phyloP scores from a whole-genome alignment of 2,113 vertebrate species.

The Dolichotis patagonum region DNA sequence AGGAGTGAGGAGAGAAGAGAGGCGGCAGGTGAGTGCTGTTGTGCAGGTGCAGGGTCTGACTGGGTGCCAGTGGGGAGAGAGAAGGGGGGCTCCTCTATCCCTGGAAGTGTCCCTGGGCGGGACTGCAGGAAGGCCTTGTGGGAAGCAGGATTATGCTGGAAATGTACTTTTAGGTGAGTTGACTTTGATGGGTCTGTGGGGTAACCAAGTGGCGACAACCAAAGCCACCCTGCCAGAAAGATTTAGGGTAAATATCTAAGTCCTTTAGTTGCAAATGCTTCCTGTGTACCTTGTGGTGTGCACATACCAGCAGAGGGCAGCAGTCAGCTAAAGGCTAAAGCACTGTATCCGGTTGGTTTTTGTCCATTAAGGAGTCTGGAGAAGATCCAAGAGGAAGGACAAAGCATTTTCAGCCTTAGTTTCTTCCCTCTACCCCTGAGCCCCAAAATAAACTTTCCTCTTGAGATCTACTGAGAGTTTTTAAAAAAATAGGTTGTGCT shows the following conservation, averaged over 20 bases:
- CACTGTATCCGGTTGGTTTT: not conserved
- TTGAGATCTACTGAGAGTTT: not conserved
- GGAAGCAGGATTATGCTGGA: not conserved
- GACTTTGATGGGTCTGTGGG: not conserved
- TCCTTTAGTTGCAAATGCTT: not conserved
- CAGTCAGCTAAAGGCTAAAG: slow-evolving; percentile 62
- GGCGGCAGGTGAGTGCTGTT: not conserved
- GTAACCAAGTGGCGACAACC: not conserved
- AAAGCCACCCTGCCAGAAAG: not conserved
- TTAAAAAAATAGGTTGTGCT: not conserved
- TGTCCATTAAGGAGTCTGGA: not conserved
- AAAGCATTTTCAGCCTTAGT: not conserved
- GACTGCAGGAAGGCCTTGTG: not conserved
- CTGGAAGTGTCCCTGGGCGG: not conserved
- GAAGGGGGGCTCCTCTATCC: not conserved
- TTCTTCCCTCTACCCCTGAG: not conserved
- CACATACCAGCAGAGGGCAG: slow-evolving; percentile 81
- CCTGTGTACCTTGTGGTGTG: not conserved
- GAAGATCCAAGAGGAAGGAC: not conserved
- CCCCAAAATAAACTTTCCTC: not conserved
- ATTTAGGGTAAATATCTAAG: not conserved
- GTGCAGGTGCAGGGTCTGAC: not conserved
- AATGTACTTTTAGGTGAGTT: not conserved
- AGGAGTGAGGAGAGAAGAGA: not conserved
- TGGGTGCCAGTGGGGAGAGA: not conserved